Evolutionary conservation across 2,888 invertebrate genomes (phyloP).

Genomic region (Willowsia nigromaculata): DNA sequence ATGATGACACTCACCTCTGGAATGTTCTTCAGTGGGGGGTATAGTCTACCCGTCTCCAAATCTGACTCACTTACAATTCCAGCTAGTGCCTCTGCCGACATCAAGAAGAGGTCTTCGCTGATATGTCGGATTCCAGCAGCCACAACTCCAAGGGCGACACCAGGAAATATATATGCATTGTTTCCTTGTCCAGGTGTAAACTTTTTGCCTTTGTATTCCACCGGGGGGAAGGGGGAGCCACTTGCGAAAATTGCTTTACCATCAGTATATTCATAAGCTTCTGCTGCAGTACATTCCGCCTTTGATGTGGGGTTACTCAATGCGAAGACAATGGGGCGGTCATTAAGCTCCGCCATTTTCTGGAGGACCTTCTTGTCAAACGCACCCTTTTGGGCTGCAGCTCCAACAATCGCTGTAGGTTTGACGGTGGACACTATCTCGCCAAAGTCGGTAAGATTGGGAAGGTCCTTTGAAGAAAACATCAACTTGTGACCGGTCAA

Average conservation of each 20-base stretch:
- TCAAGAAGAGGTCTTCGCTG: slow-evolving; percentile 94
- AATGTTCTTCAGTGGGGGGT: slow-evolving; percentile 92
- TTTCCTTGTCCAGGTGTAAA: slow-evolving; percentile 97
- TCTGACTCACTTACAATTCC: slow-evolving; percentile 91
- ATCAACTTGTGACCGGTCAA: slow-evolving; percentile 87
- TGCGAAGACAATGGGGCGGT: slow-evolving; percentile 96
- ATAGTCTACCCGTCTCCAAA: slow-evolving; percentile 92
- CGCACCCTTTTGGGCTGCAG: slow-evolving; percentile 95
- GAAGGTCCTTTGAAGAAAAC: slow-evolving; percentile 90
- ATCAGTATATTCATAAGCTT: slow-evolving; percentile 91
- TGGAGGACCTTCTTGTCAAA: slow-evolving; percentile 86
- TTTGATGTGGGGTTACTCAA: slow-evolving; percentile 98
- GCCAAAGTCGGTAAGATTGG: slow-evolving; percentile 88
- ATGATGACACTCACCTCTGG: slow-evolving; percentile 94
- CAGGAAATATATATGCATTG: slow-evolving; percentile 98
- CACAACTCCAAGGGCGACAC: slow-evolving; percentile 95
- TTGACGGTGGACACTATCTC: slow-evolving; percentile 90
- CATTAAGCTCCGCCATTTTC: slow-evolving; percentile 90
- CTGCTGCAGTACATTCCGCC: slow-evolving; percentile 99
- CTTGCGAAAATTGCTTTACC: slow-evolving; percentile 96
- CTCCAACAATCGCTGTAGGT: slow-evolving; percentile 91
- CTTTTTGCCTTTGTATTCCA: slow-evolving; percentile 87
- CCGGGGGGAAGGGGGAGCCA: slow-evolving; percentile 96
- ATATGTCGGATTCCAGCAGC: slow-evolving; percentile 93
- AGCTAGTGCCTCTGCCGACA: slow-evolving; percentile 91